Base-by-base conservation (phyloP, 2,797 vertebrate genomes). In the Rhynchonycteris naso region DNA sequence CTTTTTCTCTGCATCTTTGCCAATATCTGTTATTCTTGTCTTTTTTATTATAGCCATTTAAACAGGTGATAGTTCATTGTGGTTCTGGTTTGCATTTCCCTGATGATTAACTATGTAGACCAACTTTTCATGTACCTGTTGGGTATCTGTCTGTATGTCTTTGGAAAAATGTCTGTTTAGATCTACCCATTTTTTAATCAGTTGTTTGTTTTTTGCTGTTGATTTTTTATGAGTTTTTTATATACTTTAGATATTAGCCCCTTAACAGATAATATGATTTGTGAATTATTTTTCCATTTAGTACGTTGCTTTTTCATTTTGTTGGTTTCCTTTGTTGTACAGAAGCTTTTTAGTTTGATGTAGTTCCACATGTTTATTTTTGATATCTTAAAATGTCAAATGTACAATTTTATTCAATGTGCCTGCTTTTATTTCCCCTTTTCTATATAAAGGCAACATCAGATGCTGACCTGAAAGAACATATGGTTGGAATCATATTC, bases 401-500 rank as follows among this genome's bases (percentile, higher is more conserved):
- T 79, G 35, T 18, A 61, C 38, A 81, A 82, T 71, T 87, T 24
- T 93, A 95, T 65, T 93, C 92, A 85, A 89, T 93, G 68, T n/a
- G 83, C 76, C 38, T 87, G 10, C 33, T 86, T 66, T 72, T 95
- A 90, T 82, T 47, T 91, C 28, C 92, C 19, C 93, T 98, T 97
- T 92, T 61, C 21, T 93, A 21, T 97, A 5, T 96, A 92, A 97
- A 99, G 99, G 99, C 98, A 81, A 99, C 99, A 43, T 99, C 99
- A 92, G 99, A 99, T 96, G 99, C 99, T 76, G 99, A 99, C 98
- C 98, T 99, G 72, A 99, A 99, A 97, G 99, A 99, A 96, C 99
- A 99, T 98, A 99, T 99, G 99, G 99, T 99, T 94, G 99, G 99
- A 97, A 99, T 99, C 95, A 99, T 99, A 98, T 99, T 99, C 98